Conservation (phyloP, 2,888 invertebrate species). For the Drosophila imparisetae region DNA sequence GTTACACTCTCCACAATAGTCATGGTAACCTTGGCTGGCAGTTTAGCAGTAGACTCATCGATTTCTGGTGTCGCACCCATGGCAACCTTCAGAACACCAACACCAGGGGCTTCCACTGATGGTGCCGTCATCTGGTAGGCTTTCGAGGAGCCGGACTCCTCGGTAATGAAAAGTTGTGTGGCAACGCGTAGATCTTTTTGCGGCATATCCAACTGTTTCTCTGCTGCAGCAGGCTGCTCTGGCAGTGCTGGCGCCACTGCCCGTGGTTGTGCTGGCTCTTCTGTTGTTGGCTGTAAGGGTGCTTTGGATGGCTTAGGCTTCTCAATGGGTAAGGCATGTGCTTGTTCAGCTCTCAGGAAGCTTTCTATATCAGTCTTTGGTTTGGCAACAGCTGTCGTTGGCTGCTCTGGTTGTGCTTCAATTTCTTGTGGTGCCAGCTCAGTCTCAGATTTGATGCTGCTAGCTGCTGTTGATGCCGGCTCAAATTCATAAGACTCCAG, state of each 20-base stretch:
- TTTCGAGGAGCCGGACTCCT: slow-evolving; percentile 75
- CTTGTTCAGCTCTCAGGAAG: slow-evolving; percentile 41
- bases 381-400: background rate
- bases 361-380: slow-evolving; percentile 34
- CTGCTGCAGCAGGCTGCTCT: slow-evolving; percentile 1
- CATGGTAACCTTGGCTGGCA: slow-evolving; percentile 80
- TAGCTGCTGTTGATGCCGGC: slow-evolving; percentile 39
- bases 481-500: slow-evolving; percentile 81
- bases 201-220: slow-evolving; percentile 11
- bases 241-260: background rate
- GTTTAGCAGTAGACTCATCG: slow-evolving; percentile 22
- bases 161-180: slow-evolving; percentile 82
- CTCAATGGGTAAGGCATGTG: slow-evolving; percentile 7
- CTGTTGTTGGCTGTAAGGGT: slow-evolving; percentile 14
- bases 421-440: slow-evolving; percentile 19
- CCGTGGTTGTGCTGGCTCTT: slow-evolving; percentile 6
- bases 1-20: slow-evolving; percentile 81
- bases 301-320: slow-evolving; percentile 1
- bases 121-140: slow-evolving; percentile 81
- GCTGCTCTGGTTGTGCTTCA: slow-evolving; percentile 9
- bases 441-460: slow-evolving; percentile 21
- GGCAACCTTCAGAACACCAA: slow-evolving; percentile 80
- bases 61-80: slow-evolving; percentile 52
- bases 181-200: slow-evolving; percentile 73
- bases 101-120: slow-evolving; percentile 83